phyloP scores from a whole-genome alignment of 2,888 invertebrate species.

The Acrobasis repandana region DNA sequence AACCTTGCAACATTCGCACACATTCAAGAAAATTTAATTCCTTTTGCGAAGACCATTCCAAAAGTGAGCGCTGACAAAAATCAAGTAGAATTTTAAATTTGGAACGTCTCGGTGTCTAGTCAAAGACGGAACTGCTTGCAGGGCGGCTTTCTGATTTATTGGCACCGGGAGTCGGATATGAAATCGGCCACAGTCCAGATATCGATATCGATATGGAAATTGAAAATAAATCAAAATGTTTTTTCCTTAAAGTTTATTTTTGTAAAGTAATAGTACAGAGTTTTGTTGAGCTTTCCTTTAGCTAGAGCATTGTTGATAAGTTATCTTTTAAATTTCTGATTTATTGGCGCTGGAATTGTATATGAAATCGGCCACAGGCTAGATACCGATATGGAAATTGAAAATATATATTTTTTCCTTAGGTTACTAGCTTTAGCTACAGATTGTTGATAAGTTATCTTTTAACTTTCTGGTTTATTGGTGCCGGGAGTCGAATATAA shows the following conservation, averaged over 20 bases:
- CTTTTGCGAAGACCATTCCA: not conserved
- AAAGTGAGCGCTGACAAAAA: conserved; percentile 16
- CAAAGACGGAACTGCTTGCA: conserved; percentile 54
- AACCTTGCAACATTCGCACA: not conserved
- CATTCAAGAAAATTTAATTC: not conserved
- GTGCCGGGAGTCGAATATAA: conserved; percentile 42
- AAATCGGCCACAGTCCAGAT: conserved; percentile 39
- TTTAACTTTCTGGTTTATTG: conserved; percentile 52
- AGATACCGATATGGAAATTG: too few species aligned
- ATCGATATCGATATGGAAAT: conserved; percentile 44
- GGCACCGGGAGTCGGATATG: conserved; percentile 42
- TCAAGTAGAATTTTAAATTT: conserved; percentile 32
- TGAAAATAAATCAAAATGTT: conserved; percentile 27
- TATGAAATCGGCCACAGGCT: too few species aligned
- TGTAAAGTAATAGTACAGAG: too few species aligned
- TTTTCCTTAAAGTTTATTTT: conserved; percentile 27
- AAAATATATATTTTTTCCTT: too few species aligned
- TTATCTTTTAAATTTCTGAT: too few species aligned
- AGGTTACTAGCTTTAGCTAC: too few species aligned
- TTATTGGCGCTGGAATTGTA: too few species aligned
- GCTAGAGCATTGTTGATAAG: too few species aligned
- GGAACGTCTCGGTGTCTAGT: conserved; percentile 41
- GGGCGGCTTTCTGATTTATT: conserved; percentile 52
- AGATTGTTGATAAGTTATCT: too few species aligned
- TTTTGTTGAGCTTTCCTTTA: not conserved